Conservation (phyloP, 2,888 invertebrate genomes). For the Thumatha senex region DNA sequence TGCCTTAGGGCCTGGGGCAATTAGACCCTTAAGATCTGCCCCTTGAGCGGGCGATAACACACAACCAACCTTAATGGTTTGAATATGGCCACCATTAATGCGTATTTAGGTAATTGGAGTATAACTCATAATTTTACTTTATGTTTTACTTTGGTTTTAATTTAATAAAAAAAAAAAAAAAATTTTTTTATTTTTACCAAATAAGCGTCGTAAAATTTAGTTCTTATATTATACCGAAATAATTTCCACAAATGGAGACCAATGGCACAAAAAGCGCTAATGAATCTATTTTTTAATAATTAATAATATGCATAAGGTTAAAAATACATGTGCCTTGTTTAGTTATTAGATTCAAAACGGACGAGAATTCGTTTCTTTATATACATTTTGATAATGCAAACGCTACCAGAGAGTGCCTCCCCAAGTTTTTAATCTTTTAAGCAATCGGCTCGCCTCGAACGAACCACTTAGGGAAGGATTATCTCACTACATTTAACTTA, state of each 20-base stretch:
- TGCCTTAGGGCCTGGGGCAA: constrained; percentile 33
- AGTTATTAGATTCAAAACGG: too few relatives aligned
- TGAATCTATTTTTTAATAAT: too few relatives aligned
- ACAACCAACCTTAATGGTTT: constrained; percentile 36
- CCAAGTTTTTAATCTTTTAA: constrained; percentile 64
- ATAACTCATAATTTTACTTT: constrained; percentile 19
- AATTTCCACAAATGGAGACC: too few relatives aligned
- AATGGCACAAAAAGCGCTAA: too few relatives aligned
- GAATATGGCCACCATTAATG: constrained; percentile 26
- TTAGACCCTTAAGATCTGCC: constrained; percentile 47
- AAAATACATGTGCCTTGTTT: too few relatives aligned
- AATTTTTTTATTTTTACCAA: too few relatives aligned
- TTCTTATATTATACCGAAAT: too few relatives aligned
- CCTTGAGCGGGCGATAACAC: constrained; percentile 40
- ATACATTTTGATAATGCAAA: constrained; percentile 4
- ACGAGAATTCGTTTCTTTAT: neutral
- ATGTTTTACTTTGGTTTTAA: constrained; percentile 12
- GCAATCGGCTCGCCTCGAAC: constrained; percentile 44
- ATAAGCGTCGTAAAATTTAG: too few relatives aligned
- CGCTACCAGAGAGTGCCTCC: constrained; percentile 17
- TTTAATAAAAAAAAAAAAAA: too few relatives aligned
- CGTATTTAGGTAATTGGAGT: constrained; percentile 34
- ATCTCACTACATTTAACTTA: constrained; percentile 61
- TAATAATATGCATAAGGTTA: too few relatives aligned
- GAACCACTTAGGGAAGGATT: constrained; percentile 53